phyloP scores from a whole-genome alignment of 1,140 invertebrate genomes.

The Dolichoris vasculosae region DNA sequence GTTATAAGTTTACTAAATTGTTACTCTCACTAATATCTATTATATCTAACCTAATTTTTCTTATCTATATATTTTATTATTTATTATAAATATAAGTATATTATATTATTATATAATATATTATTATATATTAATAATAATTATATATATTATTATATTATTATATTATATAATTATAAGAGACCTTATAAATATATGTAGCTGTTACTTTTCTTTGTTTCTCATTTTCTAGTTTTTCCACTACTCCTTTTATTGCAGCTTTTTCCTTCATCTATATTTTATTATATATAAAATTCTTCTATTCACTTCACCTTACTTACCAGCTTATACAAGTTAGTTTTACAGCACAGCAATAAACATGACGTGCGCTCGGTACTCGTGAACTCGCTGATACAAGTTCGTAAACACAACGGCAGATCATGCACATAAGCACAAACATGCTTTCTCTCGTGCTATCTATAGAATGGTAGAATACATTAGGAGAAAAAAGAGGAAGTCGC shows the following conservation, averaged over 20 bases:
- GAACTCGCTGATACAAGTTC: background rate
- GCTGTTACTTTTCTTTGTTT: background rate
- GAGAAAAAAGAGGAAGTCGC: conserved; percentile 12
- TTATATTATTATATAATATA: no score
- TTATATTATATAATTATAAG: no score
- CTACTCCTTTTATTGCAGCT: conserved; percentile 7
- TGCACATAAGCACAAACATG: no score
- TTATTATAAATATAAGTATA: no score
- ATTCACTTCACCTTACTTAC: conserved; percentile 40
- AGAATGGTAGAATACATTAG: background rate
- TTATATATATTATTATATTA: no score
- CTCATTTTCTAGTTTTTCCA: background rate
- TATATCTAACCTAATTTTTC: background rate
- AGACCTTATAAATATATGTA: background rate
- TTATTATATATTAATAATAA: no score
- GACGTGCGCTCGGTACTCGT: background rate
- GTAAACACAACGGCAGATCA: background rate
- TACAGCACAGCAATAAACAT: conserved; percentile 59
- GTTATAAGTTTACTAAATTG: no score
- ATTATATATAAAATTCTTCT: conserved; percentile 71
- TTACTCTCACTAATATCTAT: background rate
- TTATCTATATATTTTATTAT: background rate
- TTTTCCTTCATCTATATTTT: conserved; percentile 58
- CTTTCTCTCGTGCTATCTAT: no score
- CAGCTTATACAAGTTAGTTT: conserved; percentile 61